phyloP scores from a whole-genome alignment of 2,113 vertebrate genomes.

The Xenotilapia flavipinnis region DNA sequence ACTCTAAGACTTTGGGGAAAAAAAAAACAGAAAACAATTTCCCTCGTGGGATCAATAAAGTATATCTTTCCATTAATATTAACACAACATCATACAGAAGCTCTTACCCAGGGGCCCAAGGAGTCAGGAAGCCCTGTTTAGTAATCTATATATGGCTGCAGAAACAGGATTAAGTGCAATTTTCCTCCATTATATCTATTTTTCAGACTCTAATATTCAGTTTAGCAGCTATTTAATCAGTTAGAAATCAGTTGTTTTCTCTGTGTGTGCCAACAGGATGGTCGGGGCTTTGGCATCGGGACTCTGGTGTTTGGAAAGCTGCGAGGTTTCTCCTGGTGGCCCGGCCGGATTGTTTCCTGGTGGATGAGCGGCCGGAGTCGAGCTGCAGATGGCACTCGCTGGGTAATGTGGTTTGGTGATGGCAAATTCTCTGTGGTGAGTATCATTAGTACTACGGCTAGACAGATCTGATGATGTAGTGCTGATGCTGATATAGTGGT shows the following conservation, averaged over 20 bases:
- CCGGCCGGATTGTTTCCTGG: constrained; percentile 96
- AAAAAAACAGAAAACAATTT: neutral
- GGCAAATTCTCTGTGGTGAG: constrained; percentile 95
- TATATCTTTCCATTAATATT: neutral
- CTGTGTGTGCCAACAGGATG: constrained; percentile 72
- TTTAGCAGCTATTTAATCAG: neutral
- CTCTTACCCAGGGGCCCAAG: neutral
- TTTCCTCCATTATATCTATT: neutral
- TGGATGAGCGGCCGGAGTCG: constrained; percentile 93
- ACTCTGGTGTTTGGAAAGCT: constrained; percentile 94
- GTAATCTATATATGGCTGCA: neutral
- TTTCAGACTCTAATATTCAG: neutral
- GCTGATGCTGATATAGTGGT: neutral
- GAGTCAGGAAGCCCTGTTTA: neutral
- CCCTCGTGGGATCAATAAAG: neutral
- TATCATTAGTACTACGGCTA: neutral
- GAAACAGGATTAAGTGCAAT: neutral
- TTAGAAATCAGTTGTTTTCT: neutral
- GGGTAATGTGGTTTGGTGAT: constrained; percentile 99
- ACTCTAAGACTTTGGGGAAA: neutral
- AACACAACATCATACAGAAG: neutral
- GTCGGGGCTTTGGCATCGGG: constrained; percentile 87
- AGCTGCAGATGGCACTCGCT: constrained; percentile 92
- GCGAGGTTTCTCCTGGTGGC: constrained; percentile 98
- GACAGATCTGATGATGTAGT: neutral